These are phyloP conservation scores for Cosmia pyralina DNA, from an alignment of 2,888 invertebrate species.

Conservation along the genomic window DNA sequence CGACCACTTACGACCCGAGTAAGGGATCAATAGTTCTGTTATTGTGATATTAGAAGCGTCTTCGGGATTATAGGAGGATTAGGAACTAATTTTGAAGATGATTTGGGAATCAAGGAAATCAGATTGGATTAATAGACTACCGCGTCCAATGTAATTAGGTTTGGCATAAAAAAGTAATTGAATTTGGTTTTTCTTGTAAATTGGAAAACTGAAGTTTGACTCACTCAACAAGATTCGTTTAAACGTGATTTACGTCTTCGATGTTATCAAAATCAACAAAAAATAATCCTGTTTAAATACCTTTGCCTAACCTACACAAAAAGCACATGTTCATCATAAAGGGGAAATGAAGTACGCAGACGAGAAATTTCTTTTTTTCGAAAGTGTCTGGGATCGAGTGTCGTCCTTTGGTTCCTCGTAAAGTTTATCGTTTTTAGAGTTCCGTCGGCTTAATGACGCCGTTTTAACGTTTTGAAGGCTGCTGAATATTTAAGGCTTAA, in stretches of 20 bases:
- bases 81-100: conserved; percentile 56
- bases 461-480: conserved; percentile 67
- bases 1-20: conserved; percentile 60
- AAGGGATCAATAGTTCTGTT: conserved; percentile 61
- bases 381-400: conserved; percentile 82
- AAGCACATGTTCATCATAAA: conserved; percentile 58
- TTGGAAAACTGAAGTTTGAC: neutral
- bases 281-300: conserved; percentile 6
- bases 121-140: conserved; percentile 40
- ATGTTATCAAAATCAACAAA: neutral
- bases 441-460: conserved; percentile 78
- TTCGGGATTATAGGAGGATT: conserved; percentile 45
- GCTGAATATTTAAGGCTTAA: conserved; percentile 66
- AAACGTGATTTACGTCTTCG: neutral
- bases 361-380: conserved; percentile 82
- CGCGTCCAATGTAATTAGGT: conserved; percentile 38
- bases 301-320: conserved; percentile 31
- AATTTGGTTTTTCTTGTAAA: conserved; percentile 14
- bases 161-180: conserved; percentile 33
- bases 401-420: conserved; percentile 85
- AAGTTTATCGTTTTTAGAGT: conserved; percentile 85
- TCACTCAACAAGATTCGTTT: neutral
- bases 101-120: conserved; percentile 51
- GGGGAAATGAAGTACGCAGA: conserved; percentile 73
- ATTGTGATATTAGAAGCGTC: conserved; percentile 58